phyloP scores from a whole-genome alignment of 2,113 vertebrate genomes.

The Meriones unguiculatus region DNA sequence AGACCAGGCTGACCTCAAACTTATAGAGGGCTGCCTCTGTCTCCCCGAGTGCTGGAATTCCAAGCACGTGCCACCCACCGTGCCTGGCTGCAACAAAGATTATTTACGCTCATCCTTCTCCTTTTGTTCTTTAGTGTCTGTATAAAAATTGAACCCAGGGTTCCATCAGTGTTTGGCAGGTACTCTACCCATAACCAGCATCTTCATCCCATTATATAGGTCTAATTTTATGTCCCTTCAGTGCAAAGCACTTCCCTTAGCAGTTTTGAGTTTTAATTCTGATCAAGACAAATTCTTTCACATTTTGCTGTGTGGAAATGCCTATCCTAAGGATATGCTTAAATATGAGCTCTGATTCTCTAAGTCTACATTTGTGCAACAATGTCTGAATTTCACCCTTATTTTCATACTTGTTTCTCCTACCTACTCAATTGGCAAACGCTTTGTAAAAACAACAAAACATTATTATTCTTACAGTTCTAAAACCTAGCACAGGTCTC shows the following conservation, averaged over 20 bases:
- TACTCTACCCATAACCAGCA: too few species aligned
- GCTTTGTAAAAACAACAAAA: slow-evolving; percentile 17
- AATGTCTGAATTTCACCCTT: slow-evolving; percentile 10
- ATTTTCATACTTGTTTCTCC: not conserved
- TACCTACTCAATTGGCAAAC: not conserved
- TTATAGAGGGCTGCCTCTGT: too few species aligned
- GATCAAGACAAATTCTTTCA: not conserved
- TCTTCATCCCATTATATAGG: not conserved
- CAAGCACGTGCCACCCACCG: too few species aligned
- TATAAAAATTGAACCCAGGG: not conserved
- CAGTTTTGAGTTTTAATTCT: not conserved
- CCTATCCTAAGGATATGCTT: not conserved
- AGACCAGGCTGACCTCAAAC: too few species aligned
- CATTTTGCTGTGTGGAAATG: slow-evolving; percentile 33
- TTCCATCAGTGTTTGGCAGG: too few species aligned
- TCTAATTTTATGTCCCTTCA: not conserved
- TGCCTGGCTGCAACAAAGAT: too few species aligned
- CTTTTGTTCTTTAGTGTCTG: not conserved
- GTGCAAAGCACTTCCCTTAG: not conserved
- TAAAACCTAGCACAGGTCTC: not conserved
- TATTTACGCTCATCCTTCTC: not conserved
- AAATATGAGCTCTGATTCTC: not conserved
- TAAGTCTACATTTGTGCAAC: not conserved
- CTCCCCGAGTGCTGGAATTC: too few species aligned
- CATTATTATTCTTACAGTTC: not conserved